Percentiles rank a stretch among this genome's conserved stretches.
Evolutionary conservation across 1,140 invertebrate species (phyloP).

Genomic region (Trissolcus basalis): DNA sequence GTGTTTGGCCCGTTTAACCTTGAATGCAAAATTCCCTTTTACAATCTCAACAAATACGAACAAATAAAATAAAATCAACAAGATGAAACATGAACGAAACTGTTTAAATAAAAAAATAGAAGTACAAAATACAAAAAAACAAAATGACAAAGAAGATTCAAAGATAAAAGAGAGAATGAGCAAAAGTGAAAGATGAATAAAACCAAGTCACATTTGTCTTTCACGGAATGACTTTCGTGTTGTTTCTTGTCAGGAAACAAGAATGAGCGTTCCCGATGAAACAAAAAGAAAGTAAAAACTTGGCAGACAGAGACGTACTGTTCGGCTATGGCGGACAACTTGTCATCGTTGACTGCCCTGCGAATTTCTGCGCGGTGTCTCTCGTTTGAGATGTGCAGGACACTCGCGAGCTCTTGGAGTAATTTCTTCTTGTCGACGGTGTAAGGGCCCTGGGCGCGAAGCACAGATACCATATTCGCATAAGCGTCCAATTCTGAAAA

Average conservation of each 20-base stretch:
- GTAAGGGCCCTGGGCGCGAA: constrained; percentile 92
- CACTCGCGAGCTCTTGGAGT: constrained; percentile 86
- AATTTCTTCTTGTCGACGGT: constrained; percentile 89
- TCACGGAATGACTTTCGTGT: too few relatives aligned
- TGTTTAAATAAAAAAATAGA: too few relatives aligned
- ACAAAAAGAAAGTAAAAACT: constrained; percentile 11
- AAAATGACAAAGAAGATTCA: too few relatives aligned
- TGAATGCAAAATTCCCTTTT: constrained; percentile 35
- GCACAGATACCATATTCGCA: constrained; percentile 89
- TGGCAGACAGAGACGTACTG: constrained; percentile 79
- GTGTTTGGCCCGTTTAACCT: constrained; percentile 89
- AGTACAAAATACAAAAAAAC: too few relatives aligned
- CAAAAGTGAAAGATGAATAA: too few relatives aligned
- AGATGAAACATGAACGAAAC: neutral
- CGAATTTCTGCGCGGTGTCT: constrained; percentile 92
- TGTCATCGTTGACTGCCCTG: constrained; percentile 92
- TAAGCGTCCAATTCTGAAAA: constrained; percentile 91
- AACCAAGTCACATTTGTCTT: too few relatives aligned
- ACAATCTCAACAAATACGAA: neutral
- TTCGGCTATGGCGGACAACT: constrained; percentile 89
- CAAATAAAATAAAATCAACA: constrained; percentile 6
- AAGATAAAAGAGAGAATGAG: too few relatives aligned
- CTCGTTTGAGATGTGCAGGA: constrained; percentile 91
- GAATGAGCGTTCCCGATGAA: neutral
- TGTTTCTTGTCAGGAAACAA: too few relatives aligned